A percentile compares a stretch with the other conserved stretches of the same genome.
These are phyloP conservation scores for Pollenia angustigena DNA, from an alignment of 2,888 invertebrate species.

Conservation along the genomic window DNA sequence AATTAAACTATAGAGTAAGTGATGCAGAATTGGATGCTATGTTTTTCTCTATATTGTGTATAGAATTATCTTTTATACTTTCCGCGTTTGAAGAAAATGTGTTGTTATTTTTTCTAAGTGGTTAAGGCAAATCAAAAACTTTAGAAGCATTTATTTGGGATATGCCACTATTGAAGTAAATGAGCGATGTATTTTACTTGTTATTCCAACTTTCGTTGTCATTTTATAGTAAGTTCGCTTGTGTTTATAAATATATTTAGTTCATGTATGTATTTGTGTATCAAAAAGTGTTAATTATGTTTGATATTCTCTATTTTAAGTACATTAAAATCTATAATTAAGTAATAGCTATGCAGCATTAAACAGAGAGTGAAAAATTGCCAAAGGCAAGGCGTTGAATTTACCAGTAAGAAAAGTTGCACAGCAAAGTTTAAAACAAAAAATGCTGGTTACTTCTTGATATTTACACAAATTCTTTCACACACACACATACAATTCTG, in stretches of 20 bases:
- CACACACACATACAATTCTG: constrained; percentile 6
- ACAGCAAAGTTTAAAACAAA: constrained; percentile 49
- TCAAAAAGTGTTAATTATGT: constrained; percentile 73
- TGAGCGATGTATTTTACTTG: background rate
- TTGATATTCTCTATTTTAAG: constrained; percentile 68
- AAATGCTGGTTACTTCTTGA: constrained; percentile 3
- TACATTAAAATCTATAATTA: constrained; percentile 75
- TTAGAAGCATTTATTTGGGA: too few relatives aligned
- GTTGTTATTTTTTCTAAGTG: too few relatives aligned
- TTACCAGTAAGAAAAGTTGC: constrained; percentile 28
- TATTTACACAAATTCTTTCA: background rate
- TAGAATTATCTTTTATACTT: too few relatives aligned
- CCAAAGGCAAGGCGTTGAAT: constrained; percentile 58
- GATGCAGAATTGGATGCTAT: too few relatives aligned
- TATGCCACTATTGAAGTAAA: too few relatives aligned
- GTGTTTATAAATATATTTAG: background rate
- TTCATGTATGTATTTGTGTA: background rate
- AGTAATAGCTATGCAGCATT: constrained; percentile 66
- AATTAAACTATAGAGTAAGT: too few relatives aligned
- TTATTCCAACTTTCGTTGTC: background rate
- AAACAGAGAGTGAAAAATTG: constrained; percentile 60
- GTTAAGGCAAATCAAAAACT: too few relatives aligned
- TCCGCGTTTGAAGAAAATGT: too few relatives aligned
- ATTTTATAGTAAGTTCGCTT: background rate
- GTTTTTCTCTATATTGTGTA: too few relatives aligned